A percentile compares a stretch with the other conserved stretches of the same genome.
These are phyloP conservation scores for Platypus cylindrus DNA, from an alignment of 2,888 invertebrate species.

Conservation along the genomic window DNA sequence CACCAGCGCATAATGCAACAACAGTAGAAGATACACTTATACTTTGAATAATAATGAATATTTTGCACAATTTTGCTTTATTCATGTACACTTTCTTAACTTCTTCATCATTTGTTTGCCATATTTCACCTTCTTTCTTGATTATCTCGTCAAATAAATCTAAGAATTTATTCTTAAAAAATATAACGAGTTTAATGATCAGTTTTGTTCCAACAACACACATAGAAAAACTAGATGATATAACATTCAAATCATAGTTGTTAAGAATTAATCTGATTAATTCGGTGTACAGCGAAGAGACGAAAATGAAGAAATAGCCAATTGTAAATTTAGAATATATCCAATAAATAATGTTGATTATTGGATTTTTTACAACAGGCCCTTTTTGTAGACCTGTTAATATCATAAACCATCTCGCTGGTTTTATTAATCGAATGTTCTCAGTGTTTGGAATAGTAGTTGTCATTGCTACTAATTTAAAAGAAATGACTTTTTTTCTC, in stretches of 20 bases:
- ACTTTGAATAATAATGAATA: background rate
- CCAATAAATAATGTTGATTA: background rate
- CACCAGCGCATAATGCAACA: too few relatives aligned
- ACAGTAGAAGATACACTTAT: background rate
- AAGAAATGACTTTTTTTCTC: too few relatives aligned
- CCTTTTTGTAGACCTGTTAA: constrained; percentile 2
- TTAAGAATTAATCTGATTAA: constrained; percentile 3
- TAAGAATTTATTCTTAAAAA: constrained; percentile 3
- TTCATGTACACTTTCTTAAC: constrained; percentile 2
- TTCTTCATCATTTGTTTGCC: constrained; percentile 1
- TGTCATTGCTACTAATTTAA: too few relatives aligned
- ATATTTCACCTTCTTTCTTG: constrained; percentile 4
- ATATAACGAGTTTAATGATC: constrained; percentile 1
- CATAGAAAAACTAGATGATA: constrained; percentile 1
- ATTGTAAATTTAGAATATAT: constrained; percentile 1
- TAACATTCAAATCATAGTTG: constrained; percentile 1
- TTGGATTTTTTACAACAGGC: background rate
- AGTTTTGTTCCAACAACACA: constrained; percentile 3
- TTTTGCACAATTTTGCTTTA: constrained; percentile 1
- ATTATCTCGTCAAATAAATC: constrained; percentile 5
- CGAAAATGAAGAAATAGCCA: background rate
- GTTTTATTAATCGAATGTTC: constrained; percentile 2
- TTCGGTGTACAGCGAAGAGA: background rate
- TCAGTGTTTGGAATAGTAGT: too few relatives aligned
- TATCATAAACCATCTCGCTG: constrained; percentile 1